Conservation (phyloP, 1,140 invertebrate genomes). For the Coenobita brevimanus region DNA sequence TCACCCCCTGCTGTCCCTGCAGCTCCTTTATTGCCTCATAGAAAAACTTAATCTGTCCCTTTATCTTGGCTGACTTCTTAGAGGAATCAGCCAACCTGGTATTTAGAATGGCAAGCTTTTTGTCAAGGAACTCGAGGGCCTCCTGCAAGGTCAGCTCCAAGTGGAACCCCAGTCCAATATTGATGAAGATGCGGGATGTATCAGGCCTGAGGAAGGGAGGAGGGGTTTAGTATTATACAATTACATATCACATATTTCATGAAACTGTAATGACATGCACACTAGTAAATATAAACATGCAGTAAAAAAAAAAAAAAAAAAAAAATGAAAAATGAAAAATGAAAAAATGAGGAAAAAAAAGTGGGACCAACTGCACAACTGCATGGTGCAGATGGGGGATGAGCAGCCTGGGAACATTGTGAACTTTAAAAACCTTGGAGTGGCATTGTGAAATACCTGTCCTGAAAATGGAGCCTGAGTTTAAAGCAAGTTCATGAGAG, state of each 20-base stretch:
- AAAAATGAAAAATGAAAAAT: background rate
- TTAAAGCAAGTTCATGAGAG: no score
- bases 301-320: background rate
- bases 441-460: no score
- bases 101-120: conserved; percentile 47
- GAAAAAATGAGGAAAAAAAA: no score
- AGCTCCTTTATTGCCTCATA: conserved; percentile 37
- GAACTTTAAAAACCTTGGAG: no score
- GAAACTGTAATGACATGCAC: no score
- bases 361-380: no score
- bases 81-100: conserved; percentile 31
- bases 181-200: conserved; percentile 46
- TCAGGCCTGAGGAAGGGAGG: conserved; percentile 22
- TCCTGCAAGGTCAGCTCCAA: conserved; percentile 43
- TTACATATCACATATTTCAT: no score
- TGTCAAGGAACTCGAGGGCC: conserved; percentile 42
- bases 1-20: conserved; percentile 1
- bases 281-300: background rate
- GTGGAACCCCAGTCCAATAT: conserved; percentile 45
- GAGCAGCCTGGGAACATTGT: no score
- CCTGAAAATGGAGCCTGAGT: no score
- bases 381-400: no score
- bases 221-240: no score
- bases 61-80: conserved; percentile 49
- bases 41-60: conserved; percentile 48